Percentiles rank a stretch among this genome's conserved stretches.
phyloP scores from a whole-genome alignment of 2,888 invertebrate species.

The Syritta pipiens region DNA sequence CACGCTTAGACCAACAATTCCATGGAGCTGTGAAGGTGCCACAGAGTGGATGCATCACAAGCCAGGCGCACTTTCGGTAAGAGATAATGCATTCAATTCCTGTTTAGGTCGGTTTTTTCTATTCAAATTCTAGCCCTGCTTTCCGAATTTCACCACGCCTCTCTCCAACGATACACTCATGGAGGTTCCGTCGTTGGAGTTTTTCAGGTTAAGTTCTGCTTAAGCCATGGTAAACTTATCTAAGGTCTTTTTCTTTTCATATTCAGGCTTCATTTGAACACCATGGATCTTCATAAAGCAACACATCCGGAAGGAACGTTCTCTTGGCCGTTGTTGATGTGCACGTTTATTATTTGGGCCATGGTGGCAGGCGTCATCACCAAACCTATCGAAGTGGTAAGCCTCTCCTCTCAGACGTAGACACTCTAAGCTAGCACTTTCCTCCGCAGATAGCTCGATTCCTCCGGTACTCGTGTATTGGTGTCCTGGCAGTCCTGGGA shows the following conservation, averaged over 20 bases:
- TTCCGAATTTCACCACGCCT: background rate
- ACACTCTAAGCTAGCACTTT: background rate
- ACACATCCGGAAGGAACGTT: slow-evolving; percentile 7
- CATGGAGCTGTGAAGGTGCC: slow-evolving; percentile 88
- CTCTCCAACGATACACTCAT: background rate
- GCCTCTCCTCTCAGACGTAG: background rate
- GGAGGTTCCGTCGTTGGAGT: slow-evolving; percentile 26
- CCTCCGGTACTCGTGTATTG: slow-evolving; percentile 71
- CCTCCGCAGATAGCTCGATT: slow-evolving; percentile 73
- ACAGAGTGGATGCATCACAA: slow-evolving; percentile 50
- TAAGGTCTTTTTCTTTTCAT: background rate
- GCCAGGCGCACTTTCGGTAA: slow-evolving; percentile 12
- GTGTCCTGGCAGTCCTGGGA: slow-evolving; percentile 69
- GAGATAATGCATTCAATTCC: background rate
- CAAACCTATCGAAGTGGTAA: slow-evolving; percentile 9
- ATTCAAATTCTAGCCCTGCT: slow-evolving; percentile 12
- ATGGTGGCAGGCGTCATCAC: slow-evolving; percentile 7
- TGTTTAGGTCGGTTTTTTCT: background rate
- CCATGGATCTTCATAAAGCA: background rate
- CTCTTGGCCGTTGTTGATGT: slow-evolving; percentile 63
- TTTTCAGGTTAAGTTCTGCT: slow-evolving; percentile 42
- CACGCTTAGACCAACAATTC: slow-evolving; percentile 83
- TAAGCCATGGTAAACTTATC: no score
- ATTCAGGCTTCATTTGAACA: slow-evolving; percentile 16
- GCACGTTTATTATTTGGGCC: slow-evolving; percentile 35